Conservation (phyloP, 2,888 invertebrate species). For the Melanotus villosus region DNA sequence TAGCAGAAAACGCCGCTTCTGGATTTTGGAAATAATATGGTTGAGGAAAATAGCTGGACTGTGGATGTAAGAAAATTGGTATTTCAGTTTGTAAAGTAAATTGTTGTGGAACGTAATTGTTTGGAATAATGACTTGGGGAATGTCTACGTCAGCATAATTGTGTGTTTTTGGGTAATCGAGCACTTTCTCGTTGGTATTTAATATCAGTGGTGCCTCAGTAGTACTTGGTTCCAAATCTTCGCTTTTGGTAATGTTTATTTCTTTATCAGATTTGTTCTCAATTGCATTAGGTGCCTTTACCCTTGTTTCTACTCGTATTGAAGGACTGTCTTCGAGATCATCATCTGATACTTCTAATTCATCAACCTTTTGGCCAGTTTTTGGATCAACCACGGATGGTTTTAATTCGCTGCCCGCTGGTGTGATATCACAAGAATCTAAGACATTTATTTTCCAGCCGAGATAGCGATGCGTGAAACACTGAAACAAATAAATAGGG, state of each 20-base stretch:
- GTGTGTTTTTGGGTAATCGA: not conserved
- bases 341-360: conserved; percentile 58
- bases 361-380: conserved; percentile 53
- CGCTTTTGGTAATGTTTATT: conserved; percentile 43
- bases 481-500: conserved; percentile 72
- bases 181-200: not conserved
- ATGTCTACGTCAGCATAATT: not conserved
- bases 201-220: not conserved
- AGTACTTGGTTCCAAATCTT: conserved; percentile 14
- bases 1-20: not conserved
- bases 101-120: not conserved
- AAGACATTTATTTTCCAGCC: conserved; percentile 96
- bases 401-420: conserved; percentile 72
- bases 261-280: conserved; percentile 48
- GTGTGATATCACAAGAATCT: conserved; percentile 80
- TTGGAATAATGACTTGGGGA: not conserved
- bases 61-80: conserved; percentile 17
- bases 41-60: conserved; percentile 19
- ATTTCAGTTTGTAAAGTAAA: not conserved
- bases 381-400: conserved; percentile 64
- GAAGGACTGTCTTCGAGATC: conserved; percentile 74
- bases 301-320: conserved; percentile 74
- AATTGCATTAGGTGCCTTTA: conserved; percentile 62
- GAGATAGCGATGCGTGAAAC: conserved; percentile 92
- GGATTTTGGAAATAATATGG: conserved; percentile 23